Percentiles rank a stretch among this genome's conserved stretches.
phyloP scores from a whole-genome alignment of 2,888 invertebrate genomes.

The Epinotia bilunana region DNA sequence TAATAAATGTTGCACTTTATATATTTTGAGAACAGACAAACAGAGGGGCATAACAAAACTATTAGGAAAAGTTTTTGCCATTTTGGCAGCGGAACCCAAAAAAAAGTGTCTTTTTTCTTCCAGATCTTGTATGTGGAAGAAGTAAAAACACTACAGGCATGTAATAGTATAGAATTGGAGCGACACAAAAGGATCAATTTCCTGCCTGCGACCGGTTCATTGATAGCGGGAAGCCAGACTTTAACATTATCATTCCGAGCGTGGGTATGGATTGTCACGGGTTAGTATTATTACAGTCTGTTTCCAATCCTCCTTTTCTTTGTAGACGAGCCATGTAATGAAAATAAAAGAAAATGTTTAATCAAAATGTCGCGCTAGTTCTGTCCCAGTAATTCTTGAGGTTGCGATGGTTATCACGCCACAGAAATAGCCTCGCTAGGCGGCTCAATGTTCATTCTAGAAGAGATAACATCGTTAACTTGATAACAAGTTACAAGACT shows the following conservation, averaged over 20 bases:
- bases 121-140: no score
- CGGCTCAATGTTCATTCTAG: conserved; percentile 5
- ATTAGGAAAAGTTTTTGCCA: no score
- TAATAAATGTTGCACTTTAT: no score
- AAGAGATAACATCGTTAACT: conserved; percentile 16
- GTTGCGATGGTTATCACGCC: conserved; percentile 30
- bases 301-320: conserved; percentile 21
- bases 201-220: no score
- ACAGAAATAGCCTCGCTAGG: conserved; percentile 4
- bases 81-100: no score
- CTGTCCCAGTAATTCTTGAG: conserved; percentile 35
- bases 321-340: conserved; percentile 18
- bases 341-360: conserved; percentile 40
- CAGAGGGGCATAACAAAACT: no score
- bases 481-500: background rate
- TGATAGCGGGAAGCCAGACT: background rate
- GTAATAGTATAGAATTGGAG: no score
- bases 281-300: background rate
- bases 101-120: no score
- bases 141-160: no score
- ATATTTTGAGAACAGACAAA: no score
- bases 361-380: conserved; percentile 33
- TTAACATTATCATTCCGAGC: background rate
- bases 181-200: no score
- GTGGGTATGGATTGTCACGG: background rate